phyloP scores from a whole-genome alignment of 1,140 invertebrate genomes.

The Listronotus bonariensis region DNA sequence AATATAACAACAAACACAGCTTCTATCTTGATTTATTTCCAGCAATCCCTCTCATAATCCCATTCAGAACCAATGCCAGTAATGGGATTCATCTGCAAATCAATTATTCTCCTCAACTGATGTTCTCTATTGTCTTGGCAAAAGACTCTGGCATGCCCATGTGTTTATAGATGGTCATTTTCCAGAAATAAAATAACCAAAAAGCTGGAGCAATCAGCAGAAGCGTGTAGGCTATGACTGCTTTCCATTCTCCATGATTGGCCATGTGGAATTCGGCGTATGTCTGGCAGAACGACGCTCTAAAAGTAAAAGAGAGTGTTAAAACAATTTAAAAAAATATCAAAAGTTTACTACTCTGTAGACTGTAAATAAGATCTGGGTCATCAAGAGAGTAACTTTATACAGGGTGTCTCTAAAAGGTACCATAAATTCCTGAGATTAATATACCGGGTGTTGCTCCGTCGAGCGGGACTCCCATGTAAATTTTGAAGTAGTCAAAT shows the following conservation, averaged over 20 bases:
- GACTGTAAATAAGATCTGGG: too few species aligned
- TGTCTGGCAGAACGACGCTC: conserved; percentile 90
- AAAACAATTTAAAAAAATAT: too few species aligned
- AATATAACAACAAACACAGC: too few species aligned
- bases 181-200: conserved; percentile 26
- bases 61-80: conserved; percentile 70
- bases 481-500: too few species aligned
- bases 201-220: conserved; percentile 20
- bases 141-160: conserved; percentile 68
- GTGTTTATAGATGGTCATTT: conserved; percentile 12
- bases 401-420: too few species aligned
- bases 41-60: conserved; percentile 70
- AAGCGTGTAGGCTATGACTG: conserved; percentile 60
- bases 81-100: conserved; percentile 75
- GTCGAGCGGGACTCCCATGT: too few species aligned
- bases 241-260: conserved; percentile 84
- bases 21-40: conserved; percentile 58
- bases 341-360: too few species aligned
- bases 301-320: conserved; percentile 40
- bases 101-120: conserved; percentile 77
- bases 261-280: conserved; percentile 86
- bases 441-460: too few species aligned
- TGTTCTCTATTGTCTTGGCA: conserved; percentile 71
- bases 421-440: too few species aligned
- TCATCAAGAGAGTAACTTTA: too few species aligned